These are phyloP conservation scores for Eciton burchellii DNA, from an alignment of 1,140 invertebrate genomes.

Conservation along the genomic window DNA sequence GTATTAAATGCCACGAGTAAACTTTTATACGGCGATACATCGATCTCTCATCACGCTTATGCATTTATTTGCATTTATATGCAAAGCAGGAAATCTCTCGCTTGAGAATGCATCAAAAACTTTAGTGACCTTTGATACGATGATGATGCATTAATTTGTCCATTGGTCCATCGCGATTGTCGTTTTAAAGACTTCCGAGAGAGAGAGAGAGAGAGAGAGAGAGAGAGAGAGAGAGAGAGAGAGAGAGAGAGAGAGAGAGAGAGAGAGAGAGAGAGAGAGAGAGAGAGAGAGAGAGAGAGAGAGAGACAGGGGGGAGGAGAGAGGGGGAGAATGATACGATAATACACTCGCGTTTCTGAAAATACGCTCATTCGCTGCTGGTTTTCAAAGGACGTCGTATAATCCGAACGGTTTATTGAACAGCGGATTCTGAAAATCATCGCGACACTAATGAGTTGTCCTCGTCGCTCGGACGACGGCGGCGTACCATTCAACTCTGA, in stretches of 20 bases:
- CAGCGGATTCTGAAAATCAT: conserved; percentile 1
- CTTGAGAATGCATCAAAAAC: not conserved
- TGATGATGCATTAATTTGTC: not conserved
- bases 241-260: too few species aligned
- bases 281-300: too few species aligned
- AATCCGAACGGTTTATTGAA: conserved; percentile 12
- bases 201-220: too few species aligned
- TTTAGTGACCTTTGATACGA: not conserved
- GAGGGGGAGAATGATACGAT: too few species aligned
- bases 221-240: too few species aligned
- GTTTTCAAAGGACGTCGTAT: not conserved
- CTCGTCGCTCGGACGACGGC: not conserved
- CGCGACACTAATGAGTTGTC: conserved; percentile 1
- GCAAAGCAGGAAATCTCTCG: too few species aligned
- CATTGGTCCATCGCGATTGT: not conserved
- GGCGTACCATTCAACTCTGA: too few species aligned
- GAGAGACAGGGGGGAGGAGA: too few species aligned
- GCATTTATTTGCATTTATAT: not conserved
- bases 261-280: too few species aligned
- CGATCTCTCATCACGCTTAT: not conserved
- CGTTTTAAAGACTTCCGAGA: too few species aligned
- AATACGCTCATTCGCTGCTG: not conserved
- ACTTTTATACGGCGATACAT: not conserved
- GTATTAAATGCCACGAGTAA: not conserved
- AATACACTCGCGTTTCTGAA: not conserved